Conservation (phyloP, 2,797 vertebrate genomes). For the Crenichthys baileyi region DNA sequence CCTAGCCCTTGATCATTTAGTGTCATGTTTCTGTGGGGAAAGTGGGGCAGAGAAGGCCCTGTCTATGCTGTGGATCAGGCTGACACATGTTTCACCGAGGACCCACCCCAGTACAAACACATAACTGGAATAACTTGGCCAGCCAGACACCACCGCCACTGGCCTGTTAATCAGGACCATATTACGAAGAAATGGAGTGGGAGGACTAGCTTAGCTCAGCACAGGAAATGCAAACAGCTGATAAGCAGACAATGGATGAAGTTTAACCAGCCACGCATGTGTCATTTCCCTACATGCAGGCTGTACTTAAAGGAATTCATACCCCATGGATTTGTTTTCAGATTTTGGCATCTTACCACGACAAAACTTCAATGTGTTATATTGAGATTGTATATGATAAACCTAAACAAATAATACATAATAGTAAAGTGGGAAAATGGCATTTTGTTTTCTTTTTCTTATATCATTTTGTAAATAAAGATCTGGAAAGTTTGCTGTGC, state of each 20-base stretch:
- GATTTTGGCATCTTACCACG: not conserved
- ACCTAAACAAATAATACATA: not conserved
- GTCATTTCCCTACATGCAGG: conserved; percentile 3
- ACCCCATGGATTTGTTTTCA: not conserved
- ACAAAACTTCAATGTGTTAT: not conserved
- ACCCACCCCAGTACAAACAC: conserved; percentile 43
- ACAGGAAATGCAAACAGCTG: conserved; percentile 56
- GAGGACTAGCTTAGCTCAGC: conserved; percentile 37
- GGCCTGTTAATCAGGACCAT: conserved; percentile 61
- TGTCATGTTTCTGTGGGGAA: conserved; percentile 37
- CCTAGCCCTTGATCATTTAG: conserved; percentile 10
- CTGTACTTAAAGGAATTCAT: not conserved
- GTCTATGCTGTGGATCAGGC: conserved; percentile 49
- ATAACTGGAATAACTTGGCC: conserved; percentile 54
- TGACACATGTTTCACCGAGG: conserved; percentile 54
- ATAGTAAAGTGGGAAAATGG: not conserved
- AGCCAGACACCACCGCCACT: conserved; percentile 39
- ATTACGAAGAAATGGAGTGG: conserved; percentile 22
- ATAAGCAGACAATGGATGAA: conserved; percentile 44
- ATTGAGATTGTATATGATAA: not conserved
- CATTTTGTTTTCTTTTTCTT: not conserved
- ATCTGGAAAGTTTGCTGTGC: not conserved
- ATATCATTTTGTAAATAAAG: not conserved
- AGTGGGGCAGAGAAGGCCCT: conserved; percentile 30
- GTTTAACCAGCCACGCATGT: conserved; percentile 33